Evolutionary conservation across 2,113 vertebrate species (phyloP), one percentile per base, ranked within the genome.

Genomic region (Phalacrocorax carbo): DNA sequence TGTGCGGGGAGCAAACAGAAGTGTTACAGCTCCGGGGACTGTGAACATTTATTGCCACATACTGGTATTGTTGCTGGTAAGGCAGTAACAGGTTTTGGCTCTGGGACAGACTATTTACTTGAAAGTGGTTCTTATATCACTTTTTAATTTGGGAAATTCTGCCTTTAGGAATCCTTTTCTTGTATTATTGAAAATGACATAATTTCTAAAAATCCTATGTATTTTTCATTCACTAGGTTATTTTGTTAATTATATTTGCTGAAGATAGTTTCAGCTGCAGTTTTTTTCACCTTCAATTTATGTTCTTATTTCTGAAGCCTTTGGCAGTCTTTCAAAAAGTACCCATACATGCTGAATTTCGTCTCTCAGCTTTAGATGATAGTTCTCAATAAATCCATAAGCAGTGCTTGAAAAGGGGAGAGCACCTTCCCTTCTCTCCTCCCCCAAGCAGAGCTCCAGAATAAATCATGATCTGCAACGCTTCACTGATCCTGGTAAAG

Each of bases 241-340:
- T 96, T 96, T 96, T 94, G 92, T 82, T 96, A 96, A 97, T 96
- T 95, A 48, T 95, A 77, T 96, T 96, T 94, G 75, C 75, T 73
- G 71, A 32, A 96, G 87, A 94, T 77, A 66, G 66, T 85, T 90
- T 95, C 82, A 94, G 38, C 42, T 94, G 75, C 87, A 90, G 78
- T 79, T 96, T 94, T 82, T 54, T 73, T 90, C 93, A 94, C 70
- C 87, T 96, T 70, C 87, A 86, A 93, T 96, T 94, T 88, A 49
- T 61, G 58, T 90, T 91, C 85, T 78, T 88, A 86, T 94, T 94
- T 90, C 92, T 70, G 86, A 93, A 93, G 94, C 90, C 70, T 86
- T 94, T 97, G 96, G 96, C 93, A 95, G 93, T 73, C 70, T 90
- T 94, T 97, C 96, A 94, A 77, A 86, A 34, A n/a, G 58, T 86